These are phyloP conservation scores for Solenodon paradoxus DNA, from an alignment of 2,113 vertebrate genomes.

Conservation along the genomic window DNA sequence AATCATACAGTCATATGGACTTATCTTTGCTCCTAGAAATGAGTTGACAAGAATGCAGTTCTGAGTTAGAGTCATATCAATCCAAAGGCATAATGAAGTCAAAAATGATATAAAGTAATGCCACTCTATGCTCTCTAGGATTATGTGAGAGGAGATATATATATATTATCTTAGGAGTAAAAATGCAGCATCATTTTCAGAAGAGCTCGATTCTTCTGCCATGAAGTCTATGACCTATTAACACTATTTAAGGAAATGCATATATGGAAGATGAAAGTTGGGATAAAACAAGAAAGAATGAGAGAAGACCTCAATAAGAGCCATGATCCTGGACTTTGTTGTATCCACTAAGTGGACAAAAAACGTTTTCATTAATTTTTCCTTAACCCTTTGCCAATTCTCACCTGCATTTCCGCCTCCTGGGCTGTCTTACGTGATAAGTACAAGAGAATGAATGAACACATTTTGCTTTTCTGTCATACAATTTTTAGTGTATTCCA, in stretches of 20 bases:
- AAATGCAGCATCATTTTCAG: neutral
- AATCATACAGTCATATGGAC: neutral
- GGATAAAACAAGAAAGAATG: neutral
- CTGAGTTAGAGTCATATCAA: neutral
- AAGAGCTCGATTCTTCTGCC: neutral
- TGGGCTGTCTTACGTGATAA: neutral
- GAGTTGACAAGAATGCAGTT: neutral
- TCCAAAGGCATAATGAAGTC: neutral
- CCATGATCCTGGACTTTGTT: neutral
- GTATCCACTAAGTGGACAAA: neutral
- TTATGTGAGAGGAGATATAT: neutral
- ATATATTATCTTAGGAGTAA: neutral
- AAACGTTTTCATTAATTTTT: neutral
- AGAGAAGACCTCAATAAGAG: neutral
- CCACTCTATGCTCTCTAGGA: neutral
- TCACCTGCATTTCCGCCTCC: neutral
- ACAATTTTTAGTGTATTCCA: neutral
- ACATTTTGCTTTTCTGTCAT: neutral
- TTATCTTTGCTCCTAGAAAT: neutral
- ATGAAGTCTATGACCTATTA: neutral
- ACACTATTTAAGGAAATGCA: neutral
- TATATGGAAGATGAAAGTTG: neutral
- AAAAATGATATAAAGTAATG: neutral
- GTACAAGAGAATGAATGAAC: neutral
- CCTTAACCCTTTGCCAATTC: neutral